Conservation (phyloP, 2,113 vertebrate species). For the Daboia siamensis region DNA sequence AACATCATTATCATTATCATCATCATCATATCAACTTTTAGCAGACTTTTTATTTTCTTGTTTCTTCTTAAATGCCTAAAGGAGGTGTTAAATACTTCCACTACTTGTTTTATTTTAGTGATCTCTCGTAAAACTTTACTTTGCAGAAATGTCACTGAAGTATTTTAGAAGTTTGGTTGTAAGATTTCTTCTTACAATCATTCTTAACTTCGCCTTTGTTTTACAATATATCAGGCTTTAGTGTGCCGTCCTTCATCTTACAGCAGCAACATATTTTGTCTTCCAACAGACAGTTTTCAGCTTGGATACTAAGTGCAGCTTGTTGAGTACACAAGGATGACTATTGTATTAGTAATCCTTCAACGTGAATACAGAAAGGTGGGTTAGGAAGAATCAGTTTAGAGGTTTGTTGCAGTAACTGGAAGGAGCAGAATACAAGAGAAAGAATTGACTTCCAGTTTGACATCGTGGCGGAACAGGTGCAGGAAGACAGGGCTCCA, state of each 20-base stretch:
- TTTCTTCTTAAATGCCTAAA: neutral
- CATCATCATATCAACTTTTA: neutral
- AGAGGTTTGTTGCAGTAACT: neutral
- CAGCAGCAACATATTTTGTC: neutral
- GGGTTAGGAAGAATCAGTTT: neutral
- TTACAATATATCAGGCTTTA: neutral
- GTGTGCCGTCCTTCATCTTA: neutral
- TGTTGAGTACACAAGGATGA: neutral
- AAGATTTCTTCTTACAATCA: neutral
- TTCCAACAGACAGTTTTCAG: neutral
- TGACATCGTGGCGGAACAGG: too few relatives aligned
- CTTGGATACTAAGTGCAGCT: neutral
- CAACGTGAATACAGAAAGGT: neutral
- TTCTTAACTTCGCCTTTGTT: neutral
- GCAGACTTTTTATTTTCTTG: neutral
- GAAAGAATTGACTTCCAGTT: neutral
- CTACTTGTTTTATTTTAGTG: neutral
- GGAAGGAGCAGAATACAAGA: neutral
- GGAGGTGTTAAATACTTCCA: neutral
- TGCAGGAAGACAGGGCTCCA: too few relatives aligned
- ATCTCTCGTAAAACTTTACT: neutral
- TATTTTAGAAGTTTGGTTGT: neutral
- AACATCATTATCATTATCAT: too few relatives aligned
- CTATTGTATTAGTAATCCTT: neutral
- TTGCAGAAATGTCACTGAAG: neutral